These are phyloP conservation scores for Dione vanillae DNA, from an alignment of 2,888 invertebrate genomes.

Conservation along the genomic window DNA sequence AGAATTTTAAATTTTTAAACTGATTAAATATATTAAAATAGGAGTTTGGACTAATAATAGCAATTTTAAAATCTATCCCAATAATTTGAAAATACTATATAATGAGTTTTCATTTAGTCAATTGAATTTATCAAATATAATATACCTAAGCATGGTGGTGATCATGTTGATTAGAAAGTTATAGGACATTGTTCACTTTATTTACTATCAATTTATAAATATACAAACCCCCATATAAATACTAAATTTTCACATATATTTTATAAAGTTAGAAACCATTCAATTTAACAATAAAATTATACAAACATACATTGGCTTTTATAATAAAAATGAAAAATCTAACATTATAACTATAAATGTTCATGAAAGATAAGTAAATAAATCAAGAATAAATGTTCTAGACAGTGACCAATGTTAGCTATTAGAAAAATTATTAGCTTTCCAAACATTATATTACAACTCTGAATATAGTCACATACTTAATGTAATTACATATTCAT, in stretches of 20 bases:
- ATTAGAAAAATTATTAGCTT: neutral
- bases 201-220: neutral
- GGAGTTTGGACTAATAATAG: neutral
- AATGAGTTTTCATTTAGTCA: neutral
- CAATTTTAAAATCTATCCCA: conserved; percentile 7
- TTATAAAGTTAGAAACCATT: neutral
- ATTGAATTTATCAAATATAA: neutral
- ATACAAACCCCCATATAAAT: neutral
- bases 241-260: neutral
- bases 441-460: neutral
- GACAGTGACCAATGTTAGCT: neutral
- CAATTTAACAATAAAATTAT: conserved; percentile 9
- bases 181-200: neutral
- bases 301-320: conserved; percentile 9
- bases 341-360: neutral
- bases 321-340: neutral
- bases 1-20: conserved; percentile 1
- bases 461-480: conserved; percentile 6
- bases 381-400: neutral
- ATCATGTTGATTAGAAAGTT: neutral
- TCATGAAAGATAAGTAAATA: conserved; percentile 14
- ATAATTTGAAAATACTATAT: conserved; percentile 23
- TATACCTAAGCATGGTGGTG: neutral
- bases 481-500: neutral
- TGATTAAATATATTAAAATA: neutral